Evolutionary conservation across 2,113 vertebrate genomes (phyloP).

Genomic region (Apodemus speciosus): DNA sequence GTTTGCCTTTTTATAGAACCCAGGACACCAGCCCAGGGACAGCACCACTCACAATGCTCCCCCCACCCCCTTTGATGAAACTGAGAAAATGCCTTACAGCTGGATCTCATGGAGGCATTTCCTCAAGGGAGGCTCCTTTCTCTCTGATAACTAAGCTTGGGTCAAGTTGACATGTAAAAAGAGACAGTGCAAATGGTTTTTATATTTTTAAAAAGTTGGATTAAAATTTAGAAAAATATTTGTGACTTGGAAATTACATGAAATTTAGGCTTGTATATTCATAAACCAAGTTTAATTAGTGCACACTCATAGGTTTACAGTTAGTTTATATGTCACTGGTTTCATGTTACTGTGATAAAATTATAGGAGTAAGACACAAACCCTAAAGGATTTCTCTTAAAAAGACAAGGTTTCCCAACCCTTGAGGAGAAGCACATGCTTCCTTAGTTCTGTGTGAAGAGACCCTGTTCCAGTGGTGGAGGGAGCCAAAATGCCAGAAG

Average conservation of each 20-base stretch:
- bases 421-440: neutral
- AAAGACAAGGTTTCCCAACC: neutral
- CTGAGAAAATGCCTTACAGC: neutral
- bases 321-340: neutral
- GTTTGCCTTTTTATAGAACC: neutral
- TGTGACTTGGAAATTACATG: conserved; percentile 11
- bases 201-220: neutral
- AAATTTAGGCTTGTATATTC: neutral
- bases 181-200: neutral
- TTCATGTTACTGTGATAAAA: neutral
- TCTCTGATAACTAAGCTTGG: neutral
- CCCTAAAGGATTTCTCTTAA: conserved; percentile 32
- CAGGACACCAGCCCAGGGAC: too few species aligned
- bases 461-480: neutral
- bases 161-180: neutral
- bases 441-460: conserved; percentile 28
- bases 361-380: neutral
- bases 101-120: neutral
- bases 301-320: neutral
- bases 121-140: neutral
- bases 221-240: conserved; percentile 35
- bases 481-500: neutral
- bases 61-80: neutral
- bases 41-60: too few species aligned
- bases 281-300: neutral